Percentiles rank a stretch among this genome's conserved stretches.
phyloP scores from a whole-genome alignment of 2,113 vertebrate genomes.

The Hemibagrus wyckioides region DNA sequence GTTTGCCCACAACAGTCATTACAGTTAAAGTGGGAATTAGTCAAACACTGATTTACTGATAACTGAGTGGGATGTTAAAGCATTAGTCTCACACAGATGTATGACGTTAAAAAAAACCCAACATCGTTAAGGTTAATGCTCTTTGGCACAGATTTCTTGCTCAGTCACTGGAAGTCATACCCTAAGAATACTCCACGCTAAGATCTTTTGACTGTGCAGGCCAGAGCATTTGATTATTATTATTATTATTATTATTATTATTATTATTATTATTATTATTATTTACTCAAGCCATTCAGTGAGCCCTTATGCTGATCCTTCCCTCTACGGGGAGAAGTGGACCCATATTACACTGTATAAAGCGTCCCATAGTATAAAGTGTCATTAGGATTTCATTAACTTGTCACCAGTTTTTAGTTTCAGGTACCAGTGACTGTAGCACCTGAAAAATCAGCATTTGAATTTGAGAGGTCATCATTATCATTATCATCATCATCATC shows the following conservation, averaged over 20 bases:
- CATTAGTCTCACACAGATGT: neutral
- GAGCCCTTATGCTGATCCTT: neutral
- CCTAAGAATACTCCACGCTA: neutral
- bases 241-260: neutral
- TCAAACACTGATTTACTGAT: neutral
- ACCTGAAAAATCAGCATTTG: neutral
- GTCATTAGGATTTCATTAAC: neutral
- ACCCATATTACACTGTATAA: neutral
- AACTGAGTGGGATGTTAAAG: neutral
- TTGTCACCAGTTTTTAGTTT: neutral
- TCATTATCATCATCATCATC: neutral
- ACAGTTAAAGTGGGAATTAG: neutral
- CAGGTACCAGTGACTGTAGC: neutral
- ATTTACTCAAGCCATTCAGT: neutral
- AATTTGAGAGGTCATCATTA: neutral
- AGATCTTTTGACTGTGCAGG: neutral
- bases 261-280: neutral
- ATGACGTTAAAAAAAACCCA: neutral
- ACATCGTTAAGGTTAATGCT: neutral
- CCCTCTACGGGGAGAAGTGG: neutral
- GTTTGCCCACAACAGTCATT: neutral
- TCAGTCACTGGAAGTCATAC: neutral
- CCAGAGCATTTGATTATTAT: neutral
- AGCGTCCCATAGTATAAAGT: neutral
- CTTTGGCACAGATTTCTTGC: neutral